Conservation (phyloP, 1,140 invertebrate species). For the Nymphalis io region DNA sequence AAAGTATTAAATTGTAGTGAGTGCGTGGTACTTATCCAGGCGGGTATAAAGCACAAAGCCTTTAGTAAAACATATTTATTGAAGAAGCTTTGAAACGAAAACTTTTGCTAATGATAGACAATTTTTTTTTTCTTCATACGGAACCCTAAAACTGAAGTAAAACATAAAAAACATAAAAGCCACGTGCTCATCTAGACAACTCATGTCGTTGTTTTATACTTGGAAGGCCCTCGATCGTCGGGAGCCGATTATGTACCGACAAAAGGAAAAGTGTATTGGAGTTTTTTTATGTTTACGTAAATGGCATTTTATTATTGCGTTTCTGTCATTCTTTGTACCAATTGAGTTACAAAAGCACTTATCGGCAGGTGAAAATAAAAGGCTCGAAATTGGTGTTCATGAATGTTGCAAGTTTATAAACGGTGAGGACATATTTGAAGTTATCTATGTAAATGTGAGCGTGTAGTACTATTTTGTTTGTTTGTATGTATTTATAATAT, state of each 20-base stretch:
- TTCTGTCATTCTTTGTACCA: slow-evolving; percentile 39
- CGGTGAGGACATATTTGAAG: not conserved
- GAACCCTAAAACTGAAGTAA: too few relatives aligned
- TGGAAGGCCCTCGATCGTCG: slow-evolving; percentile 35
- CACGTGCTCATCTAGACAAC: slow-evolving; percentile 1
- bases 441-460: not conserved
- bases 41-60: too few relatives aligned
- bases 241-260: slow-evolving; percentile 52
- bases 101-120: too few relatives aligned
- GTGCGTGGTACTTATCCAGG: too few relatives aligned
- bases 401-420: not conserved
- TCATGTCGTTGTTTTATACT: slow-evolving; percentile 23
- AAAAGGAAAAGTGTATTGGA: slow-evolving; percentile 53
- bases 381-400: slow-evolving; percentile 3
- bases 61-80: too few relatives aligned
- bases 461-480: too few relatives aligned
- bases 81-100: too few relatives aligned
- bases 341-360: slow-evolving; percentile 41
- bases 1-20: too few relatives aligned
- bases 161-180: too few relatives aligned
- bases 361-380: slow-evolving; percentile 27
- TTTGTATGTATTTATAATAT: too few relatives aligned
- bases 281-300: slow-evolving; percentile 51
- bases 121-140: too few relatives aligned
- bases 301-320: slow-evolving; percentile 50